Percentiles rank a stretch among this genome's conserved stretches.
phyloP scores from a whole-genome alignment of 2,888 invertebrate species.

The Pedicia rivosa region DNA sequence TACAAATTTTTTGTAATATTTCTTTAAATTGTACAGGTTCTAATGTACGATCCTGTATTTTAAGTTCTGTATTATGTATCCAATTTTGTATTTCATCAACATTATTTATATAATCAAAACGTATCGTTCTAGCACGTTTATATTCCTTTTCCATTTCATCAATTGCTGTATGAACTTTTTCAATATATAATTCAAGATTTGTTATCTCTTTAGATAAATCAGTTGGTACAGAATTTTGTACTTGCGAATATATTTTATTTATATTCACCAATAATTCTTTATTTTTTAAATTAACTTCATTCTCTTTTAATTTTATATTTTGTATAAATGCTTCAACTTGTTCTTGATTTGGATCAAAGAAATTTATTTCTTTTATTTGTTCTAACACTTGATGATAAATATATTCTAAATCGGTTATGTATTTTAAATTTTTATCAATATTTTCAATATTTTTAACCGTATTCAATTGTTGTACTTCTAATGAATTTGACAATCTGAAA shows the following conservation, averaged over 20 bases:
- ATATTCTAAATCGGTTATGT: conserved; percentile 50
- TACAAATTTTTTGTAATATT: conserved; percentile 56
- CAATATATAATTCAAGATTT: conserved; percentile 63
- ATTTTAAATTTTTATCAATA: conserved; percentile 55
- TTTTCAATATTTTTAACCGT: conserved; percentile 57
- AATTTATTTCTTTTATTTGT: conserved; percentile 54
- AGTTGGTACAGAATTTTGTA: conserved; percentile 47
- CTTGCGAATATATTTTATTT: conserved; percentile 42
- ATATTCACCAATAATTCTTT: conserved; percentile 41
- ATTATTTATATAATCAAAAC: conserved; percentile 63
- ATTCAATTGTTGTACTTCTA: conserved; percentile 33
- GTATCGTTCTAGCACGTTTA: conserved; percentile 67
- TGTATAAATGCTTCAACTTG: conserved; percentile 43
- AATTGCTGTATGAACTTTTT: conserved; percentile 63
- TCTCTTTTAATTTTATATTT: conserved; percentile 39
- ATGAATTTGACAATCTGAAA: no score
- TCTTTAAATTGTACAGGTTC: conserved; percentile 66
- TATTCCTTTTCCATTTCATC: conserved; percentile 78
- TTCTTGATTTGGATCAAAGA: conserved; percentile 57
- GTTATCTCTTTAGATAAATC: conserved; percentile 70
- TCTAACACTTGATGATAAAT: conserved; percentile 47
- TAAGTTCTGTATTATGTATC: conserved; percentile 69
- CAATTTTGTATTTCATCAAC: conserved; percentile 69
- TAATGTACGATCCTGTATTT: conserved; percentile 61
- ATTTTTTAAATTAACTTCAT: conserved; percentile 38